Conservation (phyloP, 2,113 vertebrate genomes). For the Phoenicopterus ruber region DNA sequence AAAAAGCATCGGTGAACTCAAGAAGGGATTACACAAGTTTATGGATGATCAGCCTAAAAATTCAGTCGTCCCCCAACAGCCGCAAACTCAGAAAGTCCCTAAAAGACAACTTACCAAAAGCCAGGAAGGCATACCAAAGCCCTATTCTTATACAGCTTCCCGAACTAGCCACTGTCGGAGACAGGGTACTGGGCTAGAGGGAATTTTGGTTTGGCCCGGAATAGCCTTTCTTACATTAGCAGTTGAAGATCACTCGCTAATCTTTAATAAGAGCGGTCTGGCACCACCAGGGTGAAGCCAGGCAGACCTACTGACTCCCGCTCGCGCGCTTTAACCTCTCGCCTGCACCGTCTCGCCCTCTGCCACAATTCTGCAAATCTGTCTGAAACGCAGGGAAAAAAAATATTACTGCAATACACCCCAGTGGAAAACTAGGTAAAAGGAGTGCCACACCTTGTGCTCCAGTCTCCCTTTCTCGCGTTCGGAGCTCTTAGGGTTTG, state of each 20-base stretch:
- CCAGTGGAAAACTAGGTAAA: background rate
- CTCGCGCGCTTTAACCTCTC: background rate
- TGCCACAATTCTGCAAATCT: background rate
- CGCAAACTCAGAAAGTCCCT: conserved; percentile 27
- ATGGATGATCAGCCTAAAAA: background rate
- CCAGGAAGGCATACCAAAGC: conserved; percentile 14
- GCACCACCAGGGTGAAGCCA: background rate
- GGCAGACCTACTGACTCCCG: background rate
- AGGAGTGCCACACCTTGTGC: background rate
- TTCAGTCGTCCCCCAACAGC: background rate
- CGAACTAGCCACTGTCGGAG: background rate
- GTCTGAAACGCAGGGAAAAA: background rate
- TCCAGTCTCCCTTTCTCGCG: background rate
- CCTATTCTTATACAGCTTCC: conserved; percentile 21
- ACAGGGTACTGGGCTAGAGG: conserved; percentile 41
- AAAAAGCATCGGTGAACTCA: background rate
- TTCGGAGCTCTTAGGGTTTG: background rate
- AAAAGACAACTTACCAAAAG: conserved; percentile 4
- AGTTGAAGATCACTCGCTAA: background rate
- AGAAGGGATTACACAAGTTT: conserved; percentile 27
- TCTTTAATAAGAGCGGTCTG: background rate
- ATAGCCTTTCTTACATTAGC: background rate
- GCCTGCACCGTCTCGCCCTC: background rate
- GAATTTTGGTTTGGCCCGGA: conserved; percentile 56
- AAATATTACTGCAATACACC: background rate